phyloP scores from a whole-genome alignment of 2,797 vertebrate genomes.

The Alcedo quadribrachys region DNA sequence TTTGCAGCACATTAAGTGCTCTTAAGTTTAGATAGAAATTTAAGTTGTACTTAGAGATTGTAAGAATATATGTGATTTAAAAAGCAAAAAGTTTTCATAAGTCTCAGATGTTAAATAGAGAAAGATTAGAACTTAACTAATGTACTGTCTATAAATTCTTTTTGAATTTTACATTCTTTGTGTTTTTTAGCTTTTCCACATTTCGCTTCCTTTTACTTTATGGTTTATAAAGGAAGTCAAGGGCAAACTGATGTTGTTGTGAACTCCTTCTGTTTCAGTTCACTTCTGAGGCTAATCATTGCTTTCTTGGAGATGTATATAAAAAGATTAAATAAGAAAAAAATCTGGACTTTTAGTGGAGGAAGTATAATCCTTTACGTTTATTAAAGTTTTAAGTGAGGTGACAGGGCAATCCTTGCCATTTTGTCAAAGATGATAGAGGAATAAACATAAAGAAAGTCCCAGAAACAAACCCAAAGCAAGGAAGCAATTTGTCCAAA shows the following conservation, averaged over 20 bases:
- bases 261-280: background rate
- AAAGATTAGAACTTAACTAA: background rate
- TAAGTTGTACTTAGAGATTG: background rate
- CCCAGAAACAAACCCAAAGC: background rate
- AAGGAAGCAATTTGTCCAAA: background rate
- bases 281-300: background rate
- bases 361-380: conserved; percentile 2
- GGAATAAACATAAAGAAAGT: conserved; percentile 33
- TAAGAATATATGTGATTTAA: background rate
- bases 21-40: background rate
- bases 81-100: background rate
- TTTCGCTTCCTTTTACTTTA: background rate
- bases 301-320: conserved; percentile 33
- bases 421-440: conserved; percentile 13
- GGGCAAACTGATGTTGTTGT: background rate
- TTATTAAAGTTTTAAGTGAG: conserved; percentile 17
- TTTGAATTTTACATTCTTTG: background rate
- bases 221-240: conserved; percentile 8
- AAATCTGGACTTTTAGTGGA: background rate
- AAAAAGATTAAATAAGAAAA: conserved; percentile 29
- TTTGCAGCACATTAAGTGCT: background rate
- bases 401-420: conserved; percentile 23
- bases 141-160: background rate
- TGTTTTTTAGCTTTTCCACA: background rate
- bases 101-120: background rate